phyloP scores from a whole-genome alignment of 2,888 invertebrate genomes.

The Andrena bicolor region DNA sequence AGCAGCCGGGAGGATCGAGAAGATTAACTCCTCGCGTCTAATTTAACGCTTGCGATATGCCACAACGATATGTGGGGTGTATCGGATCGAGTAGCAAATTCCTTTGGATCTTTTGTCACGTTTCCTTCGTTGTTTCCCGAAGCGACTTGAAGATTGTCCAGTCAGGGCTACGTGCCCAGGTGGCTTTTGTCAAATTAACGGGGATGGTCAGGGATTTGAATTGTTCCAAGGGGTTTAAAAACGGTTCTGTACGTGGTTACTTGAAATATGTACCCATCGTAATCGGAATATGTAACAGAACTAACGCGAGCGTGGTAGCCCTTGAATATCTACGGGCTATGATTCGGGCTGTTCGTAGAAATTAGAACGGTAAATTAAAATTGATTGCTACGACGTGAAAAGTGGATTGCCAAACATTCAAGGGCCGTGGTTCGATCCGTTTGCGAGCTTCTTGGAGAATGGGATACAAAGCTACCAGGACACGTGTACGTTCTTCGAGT shows the following conservation, averaged over 20 bases:
- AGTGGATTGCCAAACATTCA: neutral
- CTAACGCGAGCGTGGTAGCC: too few relatives aligned
- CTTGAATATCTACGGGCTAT: too few relatives aligned
- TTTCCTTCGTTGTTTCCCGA: neutral
- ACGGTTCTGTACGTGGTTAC: too few relatives aligned
- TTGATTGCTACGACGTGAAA: neutral
- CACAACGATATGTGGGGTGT: constrained; percentile 28
- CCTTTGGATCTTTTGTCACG: constrained; percentile 1
- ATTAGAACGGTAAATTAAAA: neutral
- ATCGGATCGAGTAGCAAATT: constrained; percentile 25
- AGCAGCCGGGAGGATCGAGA: constrained; percentile 42
- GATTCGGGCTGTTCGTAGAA: too few relatives aligned
- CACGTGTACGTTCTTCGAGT: neutral
- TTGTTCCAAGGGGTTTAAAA: too few relatives aligned
- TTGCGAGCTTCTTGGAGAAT: neutral
- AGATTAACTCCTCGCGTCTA: constrained; percentile 49
- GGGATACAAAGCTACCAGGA: neutral
- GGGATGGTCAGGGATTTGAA: too few relatives aligned
- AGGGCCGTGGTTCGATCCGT: neutral
- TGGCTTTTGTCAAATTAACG: neutral
- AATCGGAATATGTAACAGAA: too few relatives aligned
- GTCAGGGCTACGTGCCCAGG: neutral
- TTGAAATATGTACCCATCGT: too few relatives aligned
- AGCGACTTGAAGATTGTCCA: neutral
- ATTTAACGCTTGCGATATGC: constrained; percentile 50